phyloP scores from a whole-genome alignment of 2,888 invertebrate species.

The Plebejus anna region DNA sequence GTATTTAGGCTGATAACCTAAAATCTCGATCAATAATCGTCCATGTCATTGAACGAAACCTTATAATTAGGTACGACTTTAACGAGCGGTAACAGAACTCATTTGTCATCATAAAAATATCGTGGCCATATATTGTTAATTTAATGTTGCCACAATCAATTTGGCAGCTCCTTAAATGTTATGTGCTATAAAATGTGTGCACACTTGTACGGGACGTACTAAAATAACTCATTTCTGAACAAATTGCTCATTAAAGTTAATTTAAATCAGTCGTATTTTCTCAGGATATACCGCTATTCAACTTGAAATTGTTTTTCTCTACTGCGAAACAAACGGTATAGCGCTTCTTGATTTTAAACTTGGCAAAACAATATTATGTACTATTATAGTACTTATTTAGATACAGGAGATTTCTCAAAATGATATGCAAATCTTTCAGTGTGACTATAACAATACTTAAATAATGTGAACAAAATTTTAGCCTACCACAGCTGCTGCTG shows the following conservation, averaged over 20 bases:
- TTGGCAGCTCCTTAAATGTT: slow-evolving; percentile 4
- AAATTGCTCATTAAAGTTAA: slow-evolving; percentile 9
- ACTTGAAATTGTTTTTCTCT: background rate
- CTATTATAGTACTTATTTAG: no score
- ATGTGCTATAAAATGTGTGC: slow-evolving; percentile 4
- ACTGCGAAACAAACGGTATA: background rate
- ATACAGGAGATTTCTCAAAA: no score
- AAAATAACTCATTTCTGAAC: background rate
- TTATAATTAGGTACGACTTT: background rate
- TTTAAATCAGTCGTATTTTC: background rate
- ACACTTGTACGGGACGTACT: background rate
- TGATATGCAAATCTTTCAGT: no score
- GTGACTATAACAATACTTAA: no score
- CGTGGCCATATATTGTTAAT: background rate
- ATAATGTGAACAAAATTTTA: no score
- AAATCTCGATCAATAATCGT: background rate
- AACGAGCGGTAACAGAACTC: background rate
- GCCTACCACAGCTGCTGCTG: no score
- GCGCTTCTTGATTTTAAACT: background rate
- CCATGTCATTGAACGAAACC: background rate
- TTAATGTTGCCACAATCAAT: slow-evolving; percentile 12
- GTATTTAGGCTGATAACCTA: no score
- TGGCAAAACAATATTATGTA: background rate
- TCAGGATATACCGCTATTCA: background rate
- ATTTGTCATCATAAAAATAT: slow-evolving; percentile 6